A percentile compares a stretch with the other conserved stretches of the same genome.
Evolutionary conservation across 2,888 invertebrate genomes (phyloP).

Genomic region (Drosophila recens): DNA sequence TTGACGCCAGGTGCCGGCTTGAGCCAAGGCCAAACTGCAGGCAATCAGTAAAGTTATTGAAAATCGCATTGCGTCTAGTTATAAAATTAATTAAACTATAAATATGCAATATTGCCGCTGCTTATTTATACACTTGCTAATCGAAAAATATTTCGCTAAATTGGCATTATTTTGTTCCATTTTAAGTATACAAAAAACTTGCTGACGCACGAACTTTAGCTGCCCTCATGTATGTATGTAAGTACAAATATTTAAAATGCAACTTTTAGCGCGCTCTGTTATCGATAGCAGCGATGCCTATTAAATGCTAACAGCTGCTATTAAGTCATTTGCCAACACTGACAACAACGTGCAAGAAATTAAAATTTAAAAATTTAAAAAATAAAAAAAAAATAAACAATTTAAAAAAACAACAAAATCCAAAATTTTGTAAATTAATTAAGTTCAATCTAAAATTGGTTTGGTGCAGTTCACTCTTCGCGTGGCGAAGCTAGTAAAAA

Average conservation of each 20-base stretch:
- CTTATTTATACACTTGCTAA: conserved; percentile 35
- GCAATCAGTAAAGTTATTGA: conserved; percentile 29
- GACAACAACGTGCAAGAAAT: too few species aligned
- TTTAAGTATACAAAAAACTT: conserved; percentile 2
- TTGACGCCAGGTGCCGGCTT: conserved; percentile 40
- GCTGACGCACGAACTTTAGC: conserved; percentile 4
- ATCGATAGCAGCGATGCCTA: conserved; percentile 31
- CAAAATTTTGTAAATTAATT: too few species aligned
- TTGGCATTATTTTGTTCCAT: conserved; percentile 25
- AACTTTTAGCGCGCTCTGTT: conserved; percentile 12
- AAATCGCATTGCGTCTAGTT: conserved; percentile 35
- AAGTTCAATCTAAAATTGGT: too few species aligned
- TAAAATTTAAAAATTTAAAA: too few species aligned
- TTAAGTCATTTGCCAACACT: neutral
- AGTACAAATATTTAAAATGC: conserved; percentile 19
- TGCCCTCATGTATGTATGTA: neutral
- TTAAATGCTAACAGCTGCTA: conserved; percentile 30
- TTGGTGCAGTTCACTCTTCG: too few species aligned
- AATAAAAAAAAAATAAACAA: too few species aligned
- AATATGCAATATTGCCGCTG: neutral
- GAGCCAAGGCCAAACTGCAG: conserved; percentile 34
- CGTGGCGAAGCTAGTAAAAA: too few species aligned
- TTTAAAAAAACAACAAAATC: too few species aligned
- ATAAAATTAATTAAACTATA: neutral
- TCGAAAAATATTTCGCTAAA: conserved; percentile 22